Base-by-base conservation (phyloP, 2,888 invertebrate genomes). In the Cataglyphis albicans region DNA sequence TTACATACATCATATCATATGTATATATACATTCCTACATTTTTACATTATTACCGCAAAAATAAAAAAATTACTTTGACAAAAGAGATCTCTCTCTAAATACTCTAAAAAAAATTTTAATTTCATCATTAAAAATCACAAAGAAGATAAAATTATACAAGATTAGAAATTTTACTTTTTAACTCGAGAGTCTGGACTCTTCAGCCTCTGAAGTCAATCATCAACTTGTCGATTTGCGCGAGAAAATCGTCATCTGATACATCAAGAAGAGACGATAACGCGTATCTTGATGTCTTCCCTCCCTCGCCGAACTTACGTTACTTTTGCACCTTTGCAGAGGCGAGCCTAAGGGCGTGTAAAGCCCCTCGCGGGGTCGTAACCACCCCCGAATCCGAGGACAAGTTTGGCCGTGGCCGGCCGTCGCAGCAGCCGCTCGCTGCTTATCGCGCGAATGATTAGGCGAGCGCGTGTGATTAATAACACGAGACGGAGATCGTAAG, bases 241-340 rank as follows among this genome's bases (percentile, higher is more conserved):
- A 63, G 21, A 63, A 32, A 29, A 29, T 29, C 38, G 25, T 55
- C 29, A n/a, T 38, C 48, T n/a, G 81, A 7, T 6, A 44, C 38
- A 55, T 18, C 25, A 57, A 35, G 73, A 64, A 81, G 81, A 81
- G 41, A 41, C 63, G 57, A 65, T 32, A 32, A 52, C 35, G 41
- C 73, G 3, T 61, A 10, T 44, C 73, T 67, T 57, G 12, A 64
- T 52, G 25, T 15, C 57, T 25, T 18, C 12, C 18, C 12, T 2
- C 10, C 10, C 68, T 82, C 72, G 38, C 12, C 55, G 65, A 75
- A 87, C 86, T 89, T 83, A 87, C 65, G 75, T 89, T 89, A 21
- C 75, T 88, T 89, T 89, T 89, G 81, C 87, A 86, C 86, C 89
- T 89, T 89, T 89, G 74, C 89, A 89, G 89, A 89, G 86, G 86